Base-by-base conservation (phyloP, 2,888 invertebrate species). In the Drosophila pseudotalamancana region DNA sequence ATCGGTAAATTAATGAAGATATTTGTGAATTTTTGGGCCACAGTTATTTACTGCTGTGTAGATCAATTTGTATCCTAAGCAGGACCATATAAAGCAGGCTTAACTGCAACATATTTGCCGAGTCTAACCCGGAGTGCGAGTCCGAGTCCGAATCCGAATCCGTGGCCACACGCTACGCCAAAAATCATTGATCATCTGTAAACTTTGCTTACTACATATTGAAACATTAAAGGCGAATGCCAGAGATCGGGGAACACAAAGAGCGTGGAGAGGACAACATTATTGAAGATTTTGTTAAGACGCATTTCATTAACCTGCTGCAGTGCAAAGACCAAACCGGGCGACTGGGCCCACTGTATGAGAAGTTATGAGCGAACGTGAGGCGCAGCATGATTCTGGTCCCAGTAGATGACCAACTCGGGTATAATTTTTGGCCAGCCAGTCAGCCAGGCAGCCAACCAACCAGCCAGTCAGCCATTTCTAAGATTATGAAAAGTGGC, bases 261-360 rank as follows among this genome's bases (percentile, higher is more conserved):
- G 8, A 29, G 23, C 21, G 45, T 43, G 19, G 12, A 12, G 55
- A 43, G 12, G 64, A 68, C 61, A 68, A 68, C 77, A 72, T 74
- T 67, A 87, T 76, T 75, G 78, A 74, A 76, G 79, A 82, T 72
- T 77, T 79, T 76, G 77, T 50, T 77, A 74, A 85, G 82, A 81
- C 78, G 85, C 87, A 89, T 89, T 90, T 90, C 89, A 89, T 89
- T 90, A 90, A 87, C 81, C 88, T 76, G 80, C 51, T 50, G 69
- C 57, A 56, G 54, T 18, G 27, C 39, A 37, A n/a, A 9, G 18
- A 21, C n/a, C 27, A 21, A 27, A 11, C 16, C 27, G 16, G 19
- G 27, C 43, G 29, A 37, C 37, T 21, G 35, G 14, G 6, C 29
- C 46, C 57, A 61, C 29, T 43, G 43, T 55, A 61, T 67, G 73